phyloP scores from a whole-genome alignment of 1,140 invertebrate genomes.

The Drosophila kohkoa region DNA sequence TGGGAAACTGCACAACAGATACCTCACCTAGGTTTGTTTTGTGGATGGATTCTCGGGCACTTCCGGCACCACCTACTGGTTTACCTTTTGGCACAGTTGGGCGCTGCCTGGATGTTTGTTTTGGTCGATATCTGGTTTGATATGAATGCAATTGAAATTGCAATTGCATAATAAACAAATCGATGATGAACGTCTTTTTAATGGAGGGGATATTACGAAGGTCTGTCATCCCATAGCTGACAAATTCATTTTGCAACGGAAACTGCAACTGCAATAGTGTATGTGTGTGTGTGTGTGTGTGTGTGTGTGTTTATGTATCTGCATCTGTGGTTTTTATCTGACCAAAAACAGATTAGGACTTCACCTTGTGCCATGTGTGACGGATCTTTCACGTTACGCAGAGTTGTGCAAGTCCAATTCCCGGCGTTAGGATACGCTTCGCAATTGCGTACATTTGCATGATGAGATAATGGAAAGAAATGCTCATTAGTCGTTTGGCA shows the following conservation, averaged over 20 bases:
- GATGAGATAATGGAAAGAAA: constrained; percentile 45
- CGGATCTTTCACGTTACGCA: constrained; percentile 40
- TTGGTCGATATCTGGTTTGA: constrained; percentile 56
- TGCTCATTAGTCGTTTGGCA: constrained; percentile 3
- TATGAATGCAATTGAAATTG: constrained; percentile 30
- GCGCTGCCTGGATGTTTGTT: constrained; percentile 57
- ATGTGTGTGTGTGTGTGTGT: no score
- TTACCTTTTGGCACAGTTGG: constrained; percentile 60
- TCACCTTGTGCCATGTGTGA: constrained; percentile 36
- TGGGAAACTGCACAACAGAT: constrained; percentile 54
- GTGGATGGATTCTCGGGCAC: constrained; percentile 39
- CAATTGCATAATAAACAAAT: constrained; percentile 66
- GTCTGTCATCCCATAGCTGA: not conserved
- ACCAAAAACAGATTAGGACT: constrained; percentile 70
- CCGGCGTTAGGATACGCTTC: constrained; percentile 68
- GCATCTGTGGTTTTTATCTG: constrained; percentile 54
- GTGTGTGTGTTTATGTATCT: not conserved
- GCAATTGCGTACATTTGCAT: constrained; percentile 69
- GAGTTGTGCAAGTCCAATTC: constrained; percentile 57
- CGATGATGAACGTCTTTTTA: constrained; percentile 63
- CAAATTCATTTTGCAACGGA: not conserved
- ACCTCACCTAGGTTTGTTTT: constrained; percentile 38
- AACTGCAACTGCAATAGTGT: not conserved
- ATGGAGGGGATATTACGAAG: constrained; percentile 42
- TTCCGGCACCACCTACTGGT: constrained; percentile 82